A percentile compares a stretch with the other conserved stretches of the same genome.
Evolutionary conservation across 2,113 vertebrate genomes (phyloP).

Genomic region (Megalops atlanticus): DNA sequence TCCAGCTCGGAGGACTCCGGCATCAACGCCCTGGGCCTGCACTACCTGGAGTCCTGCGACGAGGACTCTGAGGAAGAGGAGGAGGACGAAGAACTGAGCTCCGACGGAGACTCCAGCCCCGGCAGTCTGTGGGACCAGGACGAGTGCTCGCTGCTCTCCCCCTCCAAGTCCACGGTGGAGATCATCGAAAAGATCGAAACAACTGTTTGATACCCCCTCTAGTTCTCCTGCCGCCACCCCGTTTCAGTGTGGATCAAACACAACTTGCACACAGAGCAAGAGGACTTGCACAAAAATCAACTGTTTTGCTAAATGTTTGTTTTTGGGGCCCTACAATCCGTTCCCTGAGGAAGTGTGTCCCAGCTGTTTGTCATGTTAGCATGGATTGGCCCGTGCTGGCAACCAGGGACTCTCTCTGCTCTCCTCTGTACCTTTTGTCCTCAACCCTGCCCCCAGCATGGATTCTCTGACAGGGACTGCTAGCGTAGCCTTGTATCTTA

Average conservation of each 20-base stretch:
- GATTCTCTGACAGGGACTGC: neutral
- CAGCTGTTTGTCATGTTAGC: neutral
- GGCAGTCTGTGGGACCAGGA: conserved; percentile 93
- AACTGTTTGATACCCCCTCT: conserved; percentile 77
- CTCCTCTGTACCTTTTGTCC: neutral
- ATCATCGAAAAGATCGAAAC: conserved; percentile 98
- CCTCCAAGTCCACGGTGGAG: conserved; percentile 91
- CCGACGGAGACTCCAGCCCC: conserved; percentile 85
- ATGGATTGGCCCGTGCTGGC: neutral
- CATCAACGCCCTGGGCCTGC: conserved; percentile 89
- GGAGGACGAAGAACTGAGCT: conserved; percentile 69
- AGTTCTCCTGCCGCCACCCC: neutral
- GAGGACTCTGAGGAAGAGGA: conserved; percentile 82
- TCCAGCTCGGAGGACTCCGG: conserved; percentile 97
- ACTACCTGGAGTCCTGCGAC: conserved; percentile 90
- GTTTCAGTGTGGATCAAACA: too few relatives aligned
- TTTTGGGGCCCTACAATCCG: neutral
- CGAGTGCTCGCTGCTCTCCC: conserved; percentile 86
- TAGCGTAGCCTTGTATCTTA: conserved; percentile 25
- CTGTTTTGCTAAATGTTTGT: too few relatives aligned
- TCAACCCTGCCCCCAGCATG: conserved; percentile 27
- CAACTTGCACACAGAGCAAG: too few relatives aligned
- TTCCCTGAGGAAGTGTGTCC: neutral
- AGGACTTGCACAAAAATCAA: too few relatives aligned
- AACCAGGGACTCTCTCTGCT: too few relatives aligned